phyloP scores from a whole-genome alignment of 2,797 vertebrate genomes.

The Sciaenops ocellatus region DNA sequence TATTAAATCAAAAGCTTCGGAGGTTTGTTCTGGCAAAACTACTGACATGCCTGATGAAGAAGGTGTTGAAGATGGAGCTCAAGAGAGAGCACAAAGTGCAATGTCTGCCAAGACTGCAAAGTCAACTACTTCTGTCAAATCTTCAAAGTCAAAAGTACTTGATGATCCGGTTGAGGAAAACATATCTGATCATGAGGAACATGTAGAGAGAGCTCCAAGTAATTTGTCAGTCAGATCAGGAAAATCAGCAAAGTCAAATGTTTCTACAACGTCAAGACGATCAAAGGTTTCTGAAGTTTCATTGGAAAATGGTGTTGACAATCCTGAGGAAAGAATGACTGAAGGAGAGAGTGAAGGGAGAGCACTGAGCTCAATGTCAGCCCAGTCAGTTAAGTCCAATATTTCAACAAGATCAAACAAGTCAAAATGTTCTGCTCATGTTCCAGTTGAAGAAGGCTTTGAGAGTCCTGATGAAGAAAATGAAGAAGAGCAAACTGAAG shows the following conservation, averaged over 20 bases:
- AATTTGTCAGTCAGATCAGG: too few relatives aligned
- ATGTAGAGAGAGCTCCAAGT: too few relatives aligned
- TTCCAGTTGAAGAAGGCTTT: conserved; percentile 23
- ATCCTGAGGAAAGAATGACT: neutral
- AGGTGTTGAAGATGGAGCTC: too few relatives aligned
- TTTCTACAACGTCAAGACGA: too few relatives aligned
- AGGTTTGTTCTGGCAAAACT: too few relatives aligned
- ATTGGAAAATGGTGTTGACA: neutral
- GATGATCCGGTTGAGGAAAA: too few relatives aligned
- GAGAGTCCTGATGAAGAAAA: conserved; percentile 27
- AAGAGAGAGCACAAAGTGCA: conserved; percentile 50
- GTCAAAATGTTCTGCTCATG: conserved; percentile 46
- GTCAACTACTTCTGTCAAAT: conserved; percentile 57
- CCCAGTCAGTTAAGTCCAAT: neutral
- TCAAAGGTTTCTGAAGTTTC: conserved; percentile 1
- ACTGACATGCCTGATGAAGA: too few relatives aligned
- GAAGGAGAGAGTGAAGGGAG: conserved; percentile 6
- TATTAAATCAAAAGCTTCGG: too few relatives aligned
- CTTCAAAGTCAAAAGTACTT: neutral
- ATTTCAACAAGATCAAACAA: neutral
- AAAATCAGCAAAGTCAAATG: too few relatives aligned
- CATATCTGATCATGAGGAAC: too few relatives aligned
- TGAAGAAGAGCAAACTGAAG: conserved; percentile 38
- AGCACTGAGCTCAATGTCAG: neutral
- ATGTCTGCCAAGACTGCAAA: too few relatives aligned